Conservation (phyloP, 2,797 vertebrate genomes). For the Poeciliopsis infans region DNA sequence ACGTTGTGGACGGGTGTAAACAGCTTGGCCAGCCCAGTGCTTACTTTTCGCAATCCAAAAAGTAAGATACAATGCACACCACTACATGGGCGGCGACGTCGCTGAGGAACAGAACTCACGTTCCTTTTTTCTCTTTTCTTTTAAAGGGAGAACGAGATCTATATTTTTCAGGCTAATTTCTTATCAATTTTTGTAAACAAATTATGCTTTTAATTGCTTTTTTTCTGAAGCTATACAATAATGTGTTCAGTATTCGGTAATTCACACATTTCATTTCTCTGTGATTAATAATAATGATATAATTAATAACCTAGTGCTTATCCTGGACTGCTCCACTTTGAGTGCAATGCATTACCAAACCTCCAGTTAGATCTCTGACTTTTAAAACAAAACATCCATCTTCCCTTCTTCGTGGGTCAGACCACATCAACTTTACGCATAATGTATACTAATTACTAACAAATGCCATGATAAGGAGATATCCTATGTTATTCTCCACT, state of each 20-base stretch:
- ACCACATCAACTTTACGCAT: not conserved
- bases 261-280: not conserved
- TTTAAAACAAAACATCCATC: not conserved
- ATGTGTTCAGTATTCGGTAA: not conserved
- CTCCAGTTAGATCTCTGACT: not conserved
- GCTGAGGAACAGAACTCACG: too few species aligned
- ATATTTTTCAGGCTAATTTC: too few species aligned
- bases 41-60: not conserved
- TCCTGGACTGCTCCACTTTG: conserved; percentile 11
- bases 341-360: conserved; percentile 17
- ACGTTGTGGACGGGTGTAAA: too few species aligned
- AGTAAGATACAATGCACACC: too few species aligned
- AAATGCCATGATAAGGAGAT: not conserved
- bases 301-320: not conserved
- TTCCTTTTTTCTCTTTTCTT: too few species aligned
- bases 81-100: too few species aligned
- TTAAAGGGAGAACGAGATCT: too few species aligned
- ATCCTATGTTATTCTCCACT: not conserved
- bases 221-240: not conserved
- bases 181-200: too few species aligned
- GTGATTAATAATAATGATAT: too few species aligned
- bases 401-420: not conserved
- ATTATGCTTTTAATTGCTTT: not conserved
- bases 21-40: not conserved
- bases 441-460: not conserved